Base-by-base conservation (phyloP, 2,797 vertebrate species). In the Aphelocoma californica region DNA sequence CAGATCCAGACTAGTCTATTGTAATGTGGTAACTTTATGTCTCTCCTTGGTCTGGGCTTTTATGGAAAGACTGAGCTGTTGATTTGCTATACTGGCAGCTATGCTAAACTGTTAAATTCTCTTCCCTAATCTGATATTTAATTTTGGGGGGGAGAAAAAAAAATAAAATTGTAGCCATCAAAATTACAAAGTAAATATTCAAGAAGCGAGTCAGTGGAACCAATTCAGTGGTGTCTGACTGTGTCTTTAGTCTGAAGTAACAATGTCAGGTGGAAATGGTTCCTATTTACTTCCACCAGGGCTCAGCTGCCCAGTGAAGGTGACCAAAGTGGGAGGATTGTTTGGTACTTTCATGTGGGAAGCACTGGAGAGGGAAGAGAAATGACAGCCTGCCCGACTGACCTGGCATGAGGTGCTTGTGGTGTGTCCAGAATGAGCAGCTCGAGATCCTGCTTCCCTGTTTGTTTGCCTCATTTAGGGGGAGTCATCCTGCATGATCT, bases 1-100 rank as follows among this genome's bases (percentile, higher is more conserved):
- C 92, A 92, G 93, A 95, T 91, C 64, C 78, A 87, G 88, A 83
- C 86, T 45, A 81, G 79, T 36, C 64, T 64, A 2, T 3, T 50
- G 40, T 19, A 61, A 29, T 26, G 64, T 89, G 56, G 53, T 80
- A 51, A 42, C 44, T 94, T 92, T 42, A 7, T 10, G 44, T 80
- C 84, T 93, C 44, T 57, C 48, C 73, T 88, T n/a, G 51, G 45
- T 58, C 73, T 92, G 64, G 71, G 67, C 56, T 88, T 78, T 81
- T 36, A n/a, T 21, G 72, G 42, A 47, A 66, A 86, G 48, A 28
- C 67, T 50, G 29, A 92, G 32, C 50, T 53, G 23, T 56, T 77
- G 70, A 62, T 73, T 77, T 70, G 12, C 18, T 56, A 36, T 28
- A 24, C 57, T 57, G 83, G 45, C 24, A 89, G 36, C 57, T 47